Percentiles rank a stretch among this genome's conserved stretches.
These are phyloP conservation scores for Macrosteles quadrilineatus DNA, from an alignment of 1,140 invertebrate species.

Conservation along the genomic window DNA sequence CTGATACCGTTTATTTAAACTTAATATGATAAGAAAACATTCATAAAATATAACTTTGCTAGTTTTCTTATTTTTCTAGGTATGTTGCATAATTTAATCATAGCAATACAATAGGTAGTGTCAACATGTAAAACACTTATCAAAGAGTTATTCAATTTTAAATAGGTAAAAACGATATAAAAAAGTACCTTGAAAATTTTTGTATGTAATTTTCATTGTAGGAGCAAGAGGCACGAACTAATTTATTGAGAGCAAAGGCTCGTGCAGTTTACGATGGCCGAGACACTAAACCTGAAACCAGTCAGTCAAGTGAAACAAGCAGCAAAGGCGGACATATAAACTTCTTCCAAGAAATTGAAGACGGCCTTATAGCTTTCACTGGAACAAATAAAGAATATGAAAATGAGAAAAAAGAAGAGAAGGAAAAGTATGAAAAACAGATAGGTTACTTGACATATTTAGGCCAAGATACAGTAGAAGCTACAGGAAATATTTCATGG, in stretches of 20 bases:
- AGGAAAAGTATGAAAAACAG: constrained; percentile 97
- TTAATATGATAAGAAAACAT: too few relatives aligned
- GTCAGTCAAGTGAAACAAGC: background rate
- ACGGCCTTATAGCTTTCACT: constrained; percentile 61
- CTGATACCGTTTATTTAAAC: too few relatives aligned
- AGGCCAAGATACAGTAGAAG: constrained; percentile 90
- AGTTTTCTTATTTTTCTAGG: too few relatives aligned
- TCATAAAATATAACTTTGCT: too few relatives aligned
- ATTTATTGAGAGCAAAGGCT: constrained; percentile 69
- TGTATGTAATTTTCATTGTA: constrained; percentile 46
- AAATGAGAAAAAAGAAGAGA: constrained; percentile 86
- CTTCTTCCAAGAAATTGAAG: constrained; percentile 87
- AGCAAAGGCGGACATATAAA: constrained; percentile 72
- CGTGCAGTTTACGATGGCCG: constrained; percentile 54
- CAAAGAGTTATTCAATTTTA: too few relatives aligned
- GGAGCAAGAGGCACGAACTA: constrained; percentile 85
- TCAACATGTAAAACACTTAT: too few relatives aligned
- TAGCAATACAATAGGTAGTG: too few relatives aligned
- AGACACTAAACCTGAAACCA: constrained; percentile 37
- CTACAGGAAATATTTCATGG: constrained; percentile 77
- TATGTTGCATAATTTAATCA: too few relatives aligned
- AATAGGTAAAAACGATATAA: too few relatives aligned
- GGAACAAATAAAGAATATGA: constrained; percentile 86
- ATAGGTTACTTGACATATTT: constrained; percentile 96
- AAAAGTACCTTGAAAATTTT: too few relatives aligned